Percentiles rank a stretch among this genome's conserved stretches.
Conservation (phyloP, 2,113 vertebrate species). For the Athene noctua region DNA sequence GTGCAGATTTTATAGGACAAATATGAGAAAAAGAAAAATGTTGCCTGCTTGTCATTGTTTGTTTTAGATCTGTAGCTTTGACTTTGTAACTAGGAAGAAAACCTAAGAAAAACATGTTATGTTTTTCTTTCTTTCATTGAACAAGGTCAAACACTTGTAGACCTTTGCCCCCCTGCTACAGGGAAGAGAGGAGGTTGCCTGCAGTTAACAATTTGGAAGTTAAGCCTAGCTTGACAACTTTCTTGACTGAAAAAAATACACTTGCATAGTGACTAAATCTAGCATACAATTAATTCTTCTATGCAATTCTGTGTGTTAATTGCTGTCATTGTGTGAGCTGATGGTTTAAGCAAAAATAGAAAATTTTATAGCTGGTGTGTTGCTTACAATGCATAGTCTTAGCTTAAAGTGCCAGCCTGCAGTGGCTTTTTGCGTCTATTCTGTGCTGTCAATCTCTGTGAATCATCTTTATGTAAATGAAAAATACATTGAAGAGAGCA, state of each 20-base stretch:
- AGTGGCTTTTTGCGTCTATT: constrained; percentile 6
- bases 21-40: neutral
- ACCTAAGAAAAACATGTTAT: neutral
- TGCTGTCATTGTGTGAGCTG: constrained; percentile 62
- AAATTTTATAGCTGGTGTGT: constrained; percentile 5
- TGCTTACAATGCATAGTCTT: constrained; percentile 33
- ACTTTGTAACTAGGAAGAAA: neutral
- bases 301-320: constrained; percentile 42
- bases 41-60: neutral
- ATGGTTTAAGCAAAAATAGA: constrained; percentile 61
- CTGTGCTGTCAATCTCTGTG: constrained; percentile 22
- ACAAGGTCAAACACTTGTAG: neutral
- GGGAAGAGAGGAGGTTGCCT: neutral
- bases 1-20: neutral
- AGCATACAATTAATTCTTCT: constrained; percentile 54
- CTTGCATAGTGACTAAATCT: constrained; percentile 24
- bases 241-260: neutral
- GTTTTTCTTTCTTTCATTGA: neutral
- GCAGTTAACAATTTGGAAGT: neutral
- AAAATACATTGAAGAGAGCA: neutral
- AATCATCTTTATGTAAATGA: constrained; percentile 25
- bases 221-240: neutral
- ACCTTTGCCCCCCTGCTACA: neutral
- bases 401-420: constrained; percentile 29
- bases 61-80: neutral